Evolutionary conservation across 2,113 vertebrate genomes (phyloP), one percentile per base, ranked within the genome.

Genomic region (Willisornis vidua): DNA sequence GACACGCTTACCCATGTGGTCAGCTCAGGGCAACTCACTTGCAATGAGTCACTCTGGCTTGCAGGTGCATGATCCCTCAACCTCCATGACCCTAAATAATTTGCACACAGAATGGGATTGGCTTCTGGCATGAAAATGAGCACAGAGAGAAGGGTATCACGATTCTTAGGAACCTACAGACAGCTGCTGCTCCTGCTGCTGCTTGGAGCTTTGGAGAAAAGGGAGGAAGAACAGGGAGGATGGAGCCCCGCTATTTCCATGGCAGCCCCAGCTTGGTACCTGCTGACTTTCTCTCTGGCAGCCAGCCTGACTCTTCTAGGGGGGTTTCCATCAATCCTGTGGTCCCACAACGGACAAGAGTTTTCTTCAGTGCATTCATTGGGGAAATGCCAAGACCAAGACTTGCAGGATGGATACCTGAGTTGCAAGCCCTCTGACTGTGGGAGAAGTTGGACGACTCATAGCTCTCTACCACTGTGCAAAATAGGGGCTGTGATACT

Each of bases 141-240:
- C 17, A 0, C 1, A 1, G 49, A 57, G 82, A 62, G 31, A 79
- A 83, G 45, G 66, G 58, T 13, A 4, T 46, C 54, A n/a, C 0
- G 0, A 13, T 62, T 86, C 28, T 45, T 62, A 73, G 51, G 70
- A 63, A 3, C 43, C 17, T 3, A 23, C 11, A 12, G 55, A 19
- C 2, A 19, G 41, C n/a, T n/a, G n/a, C n/a, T n/a, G 61, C 0
- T 0, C 39, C 55, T 37, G 51, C 76, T 63, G 59, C 72, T 61
- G 29, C 28, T 29, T 39, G 61, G 57, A 55, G 39, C 62, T 52
- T 45, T 5, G 7, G 52, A 37, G 62, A 7, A 66, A 35, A 43
- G 39, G 39, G 35, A 55, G n/a, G 58, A 54, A 19, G 49, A 13
- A 7, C 8, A 25, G 45, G 31, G 39, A 68, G 31, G 31, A 54